Evolutionary conservation across 1,140 invertebrate genomes (phyloP), one percentile per base, ranked within the genome.

Genomic region (Coptotermes formosanus): DNA sequence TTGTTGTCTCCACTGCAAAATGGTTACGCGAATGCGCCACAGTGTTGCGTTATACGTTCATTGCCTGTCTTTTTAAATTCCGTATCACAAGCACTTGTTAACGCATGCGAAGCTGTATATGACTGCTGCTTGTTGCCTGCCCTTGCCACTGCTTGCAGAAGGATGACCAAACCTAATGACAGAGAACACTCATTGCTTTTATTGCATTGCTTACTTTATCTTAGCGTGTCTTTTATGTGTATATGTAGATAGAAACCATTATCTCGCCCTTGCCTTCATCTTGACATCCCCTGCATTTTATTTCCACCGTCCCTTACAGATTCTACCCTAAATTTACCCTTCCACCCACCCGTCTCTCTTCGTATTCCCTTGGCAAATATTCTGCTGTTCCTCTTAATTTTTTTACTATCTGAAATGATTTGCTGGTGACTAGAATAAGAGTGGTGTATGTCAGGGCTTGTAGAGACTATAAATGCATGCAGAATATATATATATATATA

Each of bases 101-200:
- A 12, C 0, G 52, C 21, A 16, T 4, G 52, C 19, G 19, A 55
- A 21, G 52, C 14, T 16, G 52, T 9, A 55, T 55, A 16, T 25
- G 6, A 25, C 25, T 12, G 64, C 59, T 23, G 14, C 16, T 75
- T 75, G 64, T 30, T 25, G 3, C n/a, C 25, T 30, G n/a, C 64
- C 30, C n/a, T 75, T 75, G 64, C 64, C 25, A 3, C 64, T 30
- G 52, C 52, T 4, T 8, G 52, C 3, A 4, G 19, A 21, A 55
- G 3, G 0, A 21, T 12, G 52, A 55, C 52, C 64, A n/a, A 30
- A 16, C 64, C 64, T 30, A 75, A 75, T 75, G 64, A n/a, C n/a
- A 75, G n/a, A 75, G 64, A 75, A 75, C 25, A 75, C 64, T 75
- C 64, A 75, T 75, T n/a, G 64, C 64, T 75, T 75, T 75, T 75